These are phyloP conservation scores for Agonopterix alstromeriana DNA, from an alignment of 2,888 invertebrate species.

Conservation along the genomic window DNA sequence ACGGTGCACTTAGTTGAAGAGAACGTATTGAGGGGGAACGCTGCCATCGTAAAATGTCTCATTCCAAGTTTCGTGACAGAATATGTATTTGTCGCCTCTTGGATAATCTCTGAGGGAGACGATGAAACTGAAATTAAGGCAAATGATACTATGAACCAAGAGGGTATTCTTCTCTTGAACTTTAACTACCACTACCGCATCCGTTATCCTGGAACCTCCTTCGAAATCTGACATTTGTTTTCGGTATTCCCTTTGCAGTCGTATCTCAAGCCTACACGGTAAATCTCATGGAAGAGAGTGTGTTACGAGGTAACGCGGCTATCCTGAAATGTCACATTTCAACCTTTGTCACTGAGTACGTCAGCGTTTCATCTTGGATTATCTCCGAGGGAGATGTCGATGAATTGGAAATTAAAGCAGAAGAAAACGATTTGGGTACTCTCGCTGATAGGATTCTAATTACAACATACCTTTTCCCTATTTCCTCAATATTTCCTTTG, in stretches of 20 bases:
- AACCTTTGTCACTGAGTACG: constrained; percentile 94
- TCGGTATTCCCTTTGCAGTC: constrained; percentile 78
- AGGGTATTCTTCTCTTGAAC: constrained; percentile 34
- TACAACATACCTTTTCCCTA: constrained; percentile 10
- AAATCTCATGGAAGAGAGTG: constrained; percentile 94
- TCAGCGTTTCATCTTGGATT: constrained; percentile 90
- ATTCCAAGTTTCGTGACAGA: constrained; percentile 92
- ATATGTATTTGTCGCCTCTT: constrained; percentile 87
- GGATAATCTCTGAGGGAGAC: constrained; percentile 82
- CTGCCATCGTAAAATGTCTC: constrained; percentile 87
- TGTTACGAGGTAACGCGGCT: constrained; percentile 91
- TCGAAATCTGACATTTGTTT: background rate
- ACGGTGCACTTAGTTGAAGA: constrained; percentile 90
- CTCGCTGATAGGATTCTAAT: constrained; percentile 7
- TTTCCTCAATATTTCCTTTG: constrained; percentile 9
- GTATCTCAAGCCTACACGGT: constrained; percentile 92
- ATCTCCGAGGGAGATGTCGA: constrained; percentile 80
- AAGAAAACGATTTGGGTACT: constrained; percentile 60
- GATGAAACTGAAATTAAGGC: constrained; percentile 50
- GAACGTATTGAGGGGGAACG: constrained; percentile 89
- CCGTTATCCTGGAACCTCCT: background rate
- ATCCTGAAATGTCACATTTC: constrained; percentile 95
- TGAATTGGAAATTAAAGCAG: constrained; percentile 66
- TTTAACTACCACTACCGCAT: background rate
- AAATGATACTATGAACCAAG: constrained; percentile 36